These are phyloP conservation scores for Natrix natrix DNA, from an alignment of 2,797 vertebrate genomes.

Conservation along the genomic window DNA sequence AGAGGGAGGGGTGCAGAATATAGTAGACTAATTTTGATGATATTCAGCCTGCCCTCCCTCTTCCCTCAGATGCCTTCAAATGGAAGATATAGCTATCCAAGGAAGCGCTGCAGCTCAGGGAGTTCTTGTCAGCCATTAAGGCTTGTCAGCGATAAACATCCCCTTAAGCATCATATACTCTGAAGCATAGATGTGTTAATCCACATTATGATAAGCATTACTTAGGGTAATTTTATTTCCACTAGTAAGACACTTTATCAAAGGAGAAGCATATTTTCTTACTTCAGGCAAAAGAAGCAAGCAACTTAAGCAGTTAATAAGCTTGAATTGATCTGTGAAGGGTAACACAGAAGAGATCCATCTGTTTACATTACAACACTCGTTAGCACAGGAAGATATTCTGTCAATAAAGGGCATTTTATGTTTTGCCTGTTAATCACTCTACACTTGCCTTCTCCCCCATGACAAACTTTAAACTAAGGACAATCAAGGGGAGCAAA, in stretches of 20 bases:
- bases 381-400: slow-evolving; percentile 9
- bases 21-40: slow-evolving; percentile 38
- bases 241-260: slow-evolving; percentile 30
- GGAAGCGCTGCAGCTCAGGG: slow-evolving; percentile 37
- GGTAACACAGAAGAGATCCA: slow-evolving; percentile 28
- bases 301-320: slow-evolving; percentile 31
- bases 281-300: slow-evolving; percentile 34
- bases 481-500: not conserved
- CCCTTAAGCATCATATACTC: slow-evolving; percentile 52
- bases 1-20: not conserved
- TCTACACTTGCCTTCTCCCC: not conserved
- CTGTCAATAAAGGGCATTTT: slow-evolving; percentile 15
- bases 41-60: slow-evolving; percentile 30
- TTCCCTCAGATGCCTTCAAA: slow-evolving; percentile 63
- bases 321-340: slow-evolving; percentile 36
- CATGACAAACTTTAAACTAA: not conserved
- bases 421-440: slow-evolving; percentile 13
- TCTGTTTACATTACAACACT: slow-evolving; percentile 23
- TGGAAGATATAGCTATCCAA: slow-evolving; percentile 52
- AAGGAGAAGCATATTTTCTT: slow-evolving; percentile 46
- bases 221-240: slow-evolving; percentile 53
- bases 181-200: slow-evolving; percentile 62
- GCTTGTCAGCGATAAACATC: slow-evolving; percentile 56
- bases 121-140: slow-evolving; percentile 51
- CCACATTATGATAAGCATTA: slow-evolving; percentile 55